Evolutionary conservation across 2,888 invertebrate genomes (phyloP).

Genomic region (Drosophila tripunctata): DNA sequence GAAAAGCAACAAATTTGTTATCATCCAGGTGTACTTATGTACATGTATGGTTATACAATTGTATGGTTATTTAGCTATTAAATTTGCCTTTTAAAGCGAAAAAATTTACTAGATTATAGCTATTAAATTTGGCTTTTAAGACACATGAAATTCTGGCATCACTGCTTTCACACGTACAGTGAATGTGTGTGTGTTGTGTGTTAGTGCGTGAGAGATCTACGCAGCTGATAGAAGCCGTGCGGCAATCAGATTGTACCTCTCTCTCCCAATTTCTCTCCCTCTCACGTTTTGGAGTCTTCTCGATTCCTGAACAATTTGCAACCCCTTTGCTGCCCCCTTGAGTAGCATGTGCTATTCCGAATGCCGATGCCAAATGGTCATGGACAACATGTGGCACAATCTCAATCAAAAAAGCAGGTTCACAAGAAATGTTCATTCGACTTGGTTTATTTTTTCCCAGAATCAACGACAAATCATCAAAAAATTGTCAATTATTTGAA

Average conservation of each 20-base stretch:
- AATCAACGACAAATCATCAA: constrained; percentile 12
- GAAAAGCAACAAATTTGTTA: too few species aligned
- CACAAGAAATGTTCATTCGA: background rate
- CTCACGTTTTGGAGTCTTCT: too few species aligned
- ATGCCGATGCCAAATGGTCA: constrained; percentile 19
- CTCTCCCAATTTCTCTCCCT: too few species aligned
- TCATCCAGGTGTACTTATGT: too few species aligned
- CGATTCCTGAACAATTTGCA: background rate
- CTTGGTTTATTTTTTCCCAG: constrained; percentile 9
- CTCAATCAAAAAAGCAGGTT: background rate
- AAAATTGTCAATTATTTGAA: constrained; percentile 6
- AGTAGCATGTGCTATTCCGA: constrained; percentile 5
- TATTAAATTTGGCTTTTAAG: background rate
- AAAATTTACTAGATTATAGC: too few species aligned
- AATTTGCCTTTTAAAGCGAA: too few species aligned
- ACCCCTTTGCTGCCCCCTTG: background rate
- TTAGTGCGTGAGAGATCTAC: constrained; percentile 30
- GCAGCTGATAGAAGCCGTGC: constrained; percentile 40
- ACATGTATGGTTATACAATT: too few species aligned
- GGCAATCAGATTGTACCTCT: constrained; percentile 3
- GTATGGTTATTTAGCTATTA: too few species aligned
- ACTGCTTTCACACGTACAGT: background rate
- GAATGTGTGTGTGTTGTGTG: background rate
- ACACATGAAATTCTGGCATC: background rate
- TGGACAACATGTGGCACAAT: constrained; percentile 46